Evolutionary conservation across 2,888 invertebrate genomes (phyloP), one percentile per base, ranked within the genome.

Genomic region (Pseudeuparius sepicola): DNA sequence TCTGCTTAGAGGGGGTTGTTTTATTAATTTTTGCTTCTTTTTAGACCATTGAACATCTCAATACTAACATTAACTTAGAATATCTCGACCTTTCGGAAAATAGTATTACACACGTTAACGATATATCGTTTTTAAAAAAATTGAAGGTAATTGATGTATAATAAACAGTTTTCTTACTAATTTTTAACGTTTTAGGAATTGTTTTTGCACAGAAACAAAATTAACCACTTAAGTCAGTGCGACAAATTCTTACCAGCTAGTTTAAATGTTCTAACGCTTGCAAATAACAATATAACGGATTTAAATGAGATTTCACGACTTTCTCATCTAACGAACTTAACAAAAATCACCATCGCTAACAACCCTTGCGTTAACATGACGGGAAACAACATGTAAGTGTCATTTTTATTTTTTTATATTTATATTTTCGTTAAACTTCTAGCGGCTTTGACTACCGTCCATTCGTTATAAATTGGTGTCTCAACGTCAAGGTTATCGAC

Each of bases 371-470:
- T 89, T 27, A 72, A 73, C 42, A 78, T 83, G 74, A 76, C 78
- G 38, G 78, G 79, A 47, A 79, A 75, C 51, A 73, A 75, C 54
- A 68, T 82, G 87, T 85, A 78, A 20, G n/a, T 20, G n/a, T 20
- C n/a, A 20, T 7, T 20, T 20, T 20, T 20, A 6, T 20, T 20
- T 32, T 14, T 12, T 18, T 33, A 24, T 23, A 20, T 13, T 15
- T 20, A 20, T 20, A 20, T 20, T 7, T 7, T 20, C 20, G 13
- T 28, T 7, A 28, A 28, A 6, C 36, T 33, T 27, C 14, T 41
- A 88, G 87, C 61, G 86, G 84, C 23, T 90, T 86, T 61, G 87
- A 89, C 63, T 88, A 90, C 64, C 78, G 93, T 37, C 90, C 93
- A 20, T 93, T 87, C 65, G 76, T 92, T 41, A 73, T 92, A 39